Evolutionary conservation across 2,113 vertebrate species (phyloP).

Genomic region (Lagopus leucura): DNA sequence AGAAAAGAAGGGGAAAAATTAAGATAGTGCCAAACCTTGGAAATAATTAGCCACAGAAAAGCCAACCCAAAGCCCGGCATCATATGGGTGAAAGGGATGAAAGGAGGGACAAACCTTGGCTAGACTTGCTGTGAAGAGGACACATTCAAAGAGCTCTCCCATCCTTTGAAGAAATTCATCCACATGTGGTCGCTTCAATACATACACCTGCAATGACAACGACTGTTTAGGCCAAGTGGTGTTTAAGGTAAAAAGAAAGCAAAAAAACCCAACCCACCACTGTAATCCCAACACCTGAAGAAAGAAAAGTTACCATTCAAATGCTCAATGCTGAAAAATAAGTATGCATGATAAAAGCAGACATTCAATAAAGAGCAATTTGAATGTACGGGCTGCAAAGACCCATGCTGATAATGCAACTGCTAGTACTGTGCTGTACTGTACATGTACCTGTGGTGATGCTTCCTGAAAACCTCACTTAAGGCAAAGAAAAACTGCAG

Average conservation of each 20-base stretch:
- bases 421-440: background rate
- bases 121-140: constrained; percentile 96
- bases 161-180: constrained; percentile 97
- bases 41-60: constrained; percentile 47
- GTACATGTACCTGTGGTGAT: background rate
- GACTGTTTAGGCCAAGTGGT: background rate
- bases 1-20: constrained; percentile 70
- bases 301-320: background rate
- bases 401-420: background rate
- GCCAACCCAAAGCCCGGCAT: constrained; percentile 30
- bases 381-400: background rate
- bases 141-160: constrained; percentile 96
- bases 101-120: constrained; percentile 86
- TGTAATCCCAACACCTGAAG: background rate
- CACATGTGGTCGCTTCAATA: constrained; percentile 95
- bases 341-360: background rate
- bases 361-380: background rate
- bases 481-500: background rate
- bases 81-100: background rate
- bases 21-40: constrained; percentile 44
- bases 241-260: background rate
- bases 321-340: background rate
- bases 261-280: background rate
- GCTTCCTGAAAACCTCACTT: background rate
- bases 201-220: constrained; percentile 86